These are phyloP conservation scores for Euclidia mi DNA, from an alignment of 2,888 invertebrate species.

Conservation along the genomic window DNA sequence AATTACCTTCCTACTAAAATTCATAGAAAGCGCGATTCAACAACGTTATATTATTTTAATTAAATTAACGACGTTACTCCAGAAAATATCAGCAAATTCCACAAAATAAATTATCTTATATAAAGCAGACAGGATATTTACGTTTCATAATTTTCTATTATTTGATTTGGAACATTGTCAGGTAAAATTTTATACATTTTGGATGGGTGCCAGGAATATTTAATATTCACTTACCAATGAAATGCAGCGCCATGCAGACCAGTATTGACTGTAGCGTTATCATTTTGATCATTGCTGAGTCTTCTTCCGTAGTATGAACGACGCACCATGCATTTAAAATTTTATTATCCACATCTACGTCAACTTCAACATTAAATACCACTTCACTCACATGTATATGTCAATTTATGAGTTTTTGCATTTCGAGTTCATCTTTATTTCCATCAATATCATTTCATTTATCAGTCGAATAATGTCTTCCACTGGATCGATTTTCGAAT, in stretches of 20 bases:
- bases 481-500: slow-evolving; percentile 34
- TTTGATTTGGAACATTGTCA: slow-evolving; percentile 29
- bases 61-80: neutral
- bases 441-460: slow-evolving; percentile 17
- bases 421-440: slow-evolving; percentile 42
- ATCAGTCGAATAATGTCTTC: slow-evolving; percentile 30
- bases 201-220: slow-evolving; percentile 34
- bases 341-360: slow-evolving; percentile 38
- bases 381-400: slow-evolving; percentile 44
- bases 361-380: slow-evolving; percentile 21
- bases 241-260: slow-evolving; percentile 73
- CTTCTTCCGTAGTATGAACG: slow-evolving; percentile 48
- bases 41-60: neutral
- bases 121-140: neutral
- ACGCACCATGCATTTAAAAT: slow-evolving; percentile 44
- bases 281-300: slow-evolving; percentile 74
- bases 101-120: neutral
- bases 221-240: slow-evolving; percentile 67
- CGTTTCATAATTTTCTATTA: slow-evolving; percentile 13
- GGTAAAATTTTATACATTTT: slow-evolving; percentile 33
- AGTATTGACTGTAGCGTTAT: slow-evolving; percentile 66
- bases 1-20: neutral
- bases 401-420: slow-evolving; percentile 21
- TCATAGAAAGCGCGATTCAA: neutral
- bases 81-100: neutral